A percentile compares a stretch with the other conserved stretches of the same genome.
Evolutionary conservation across 2,797 vertebrate genomes (phyloP).

Genomic region (Masticophis lateralis): DNA sequence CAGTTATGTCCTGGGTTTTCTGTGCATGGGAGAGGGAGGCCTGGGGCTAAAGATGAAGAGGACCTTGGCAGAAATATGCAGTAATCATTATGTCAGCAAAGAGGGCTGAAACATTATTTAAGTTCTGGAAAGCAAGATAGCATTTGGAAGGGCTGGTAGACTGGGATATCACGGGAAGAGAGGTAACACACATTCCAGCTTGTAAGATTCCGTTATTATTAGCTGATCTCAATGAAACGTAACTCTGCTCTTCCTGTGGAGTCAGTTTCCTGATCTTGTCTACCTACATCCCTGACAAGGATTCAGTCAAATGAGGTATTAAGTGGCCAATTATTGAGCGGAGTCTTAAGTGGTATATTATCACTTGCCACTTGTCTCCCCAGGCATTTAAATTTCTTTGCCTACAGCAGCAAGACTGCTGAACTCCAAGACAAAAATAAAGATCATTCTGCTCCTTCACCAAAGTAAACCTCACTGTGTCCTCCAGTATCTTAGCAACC

Average conservation of each 20-base stretch:
- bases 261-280: neutral
- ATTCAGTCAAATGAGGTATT: neutral
- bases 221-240: neutral
- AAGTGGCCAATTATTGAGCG: neutral
- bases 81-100: neutral
- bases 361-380: neutral
- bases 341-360: neutral
- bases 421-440: conserved; percentile 33
- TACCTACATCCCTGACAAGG: neutral
- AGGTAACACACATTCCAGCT: neutral
- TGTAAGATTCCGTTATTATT: neutral
- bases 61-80: neutral
- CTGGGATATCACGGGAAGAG: neutral
- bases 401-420: neutral
- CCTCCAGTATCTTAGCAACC: conserved; percentile 27
- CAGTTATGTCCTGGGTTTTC: neutral
- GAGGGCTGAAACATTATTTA: neutral
- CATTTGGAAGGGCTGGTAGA: neutral
- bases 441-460: conserved; percentile 15
- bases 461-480: neutral
- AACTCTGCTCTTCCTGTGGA: neutral
- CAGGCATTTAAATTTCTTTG: conserved; percentile 34
- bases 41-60: neutral
- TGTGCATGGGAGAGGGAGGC: neutral
- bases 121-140: neutral